Conservation (phyloP, 2,888 invertebrate genomes). For the Bugula neritina region DNA sequence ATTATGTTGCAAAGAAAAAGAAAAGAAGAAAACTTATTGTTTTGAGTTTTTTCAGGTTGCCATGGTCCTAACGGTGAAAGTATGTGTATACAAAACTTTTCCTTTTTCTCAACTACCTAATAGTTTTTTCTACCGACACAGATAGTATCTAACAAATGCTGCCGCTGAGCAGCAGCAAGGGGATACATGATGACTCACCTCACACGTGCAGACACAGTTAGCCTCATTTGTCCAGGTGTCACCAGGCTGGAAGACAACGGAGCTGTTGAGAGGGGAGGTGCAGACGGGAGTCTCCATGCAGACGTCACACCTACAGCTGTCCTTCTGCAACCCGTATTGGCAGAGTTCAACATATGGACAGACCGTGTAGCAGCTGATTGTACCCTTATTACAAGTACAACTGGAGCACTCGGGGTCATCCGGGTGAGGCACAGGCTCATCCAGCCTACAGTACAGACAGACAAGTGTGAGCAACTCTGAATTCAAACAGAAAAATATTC, state of each 20-base stretch:
- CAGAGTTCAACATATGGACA: not conserved
- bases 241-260: not conserved
- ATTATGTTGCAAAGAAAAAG: no score
- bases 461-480: no score
- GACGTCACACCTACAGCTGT: not conserved
- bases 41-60: no score
- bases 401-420: not conserved
- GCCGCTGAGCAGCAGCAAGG: no score
- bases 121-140: no score
- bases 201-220: constrained; percentile 16
- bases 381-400: not conserved
- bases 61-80: no score
- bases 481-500: no score
- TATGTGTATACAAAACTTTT: no score
- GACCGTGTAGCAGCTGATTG: not conserved
- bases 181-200: not conserved
- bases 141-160: no score
- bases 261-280: not conserved
- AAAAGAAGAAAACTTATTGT: no score
- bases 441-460: not conserved
- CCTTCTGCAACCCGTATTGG: not conserved
- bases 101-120: no score
- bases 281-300: not conserved
- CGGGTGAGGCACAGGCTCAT: not conserved
- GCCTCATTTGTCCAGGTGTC: not conserved